Evolutionary conservation across 2,113 vertebrate species (phyloP).

Genomic region (Tor tambroides): DNA sequence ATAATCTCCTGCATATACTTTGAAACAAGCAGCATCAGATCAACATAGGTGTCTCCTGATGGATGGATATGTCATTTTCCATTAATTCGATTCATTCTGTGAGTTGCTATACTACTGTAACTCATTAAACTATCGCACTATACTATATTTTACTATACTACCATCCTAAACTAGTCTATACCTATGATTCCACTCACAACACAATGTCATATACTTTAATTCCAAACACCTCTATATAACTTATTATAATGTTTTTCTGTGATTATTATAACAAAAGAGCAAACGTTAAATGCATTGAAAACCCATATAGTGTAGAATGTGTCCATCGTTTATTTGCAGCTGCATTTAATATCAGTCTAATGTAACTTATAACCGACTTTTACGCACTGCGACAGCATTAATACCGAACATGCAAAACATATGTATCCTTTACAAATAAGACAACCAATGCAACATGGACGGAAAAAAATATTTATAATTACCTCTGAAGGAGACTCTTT

Average conservation of each 20-base stretch:
- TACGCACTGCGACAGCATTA: background rate
- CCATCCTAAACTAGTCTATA: background rate
- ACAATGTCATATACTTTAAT: background rate
- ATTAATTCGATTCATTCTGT: background rate
- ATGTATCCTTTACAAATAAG: background rate
- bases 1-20: background rate
- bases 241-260: background rate
- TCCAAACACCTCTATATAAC: background rate
- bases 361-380: background rate
- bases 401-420: background rate
- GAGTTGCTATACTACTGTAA: background rate
- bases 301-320: background rate
- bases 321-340: background rate
- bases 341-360: background rate
- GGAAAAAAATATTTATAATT: background rate
- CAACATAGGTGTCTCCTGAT: background rate
- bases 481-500: background rate
- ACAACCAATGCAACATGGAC: background rate
- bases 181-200: background rate
- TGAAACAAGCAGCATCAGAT: background rate
- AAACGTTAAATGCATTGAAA: background rate
- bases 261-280: background rate
- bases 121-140: background rate
- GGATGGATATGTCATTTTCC: background rate
- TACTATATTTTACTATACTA: background rate